A percentile compares a stretch with the other conserved stretches of the same genome.
phyloP scores from a whole-genome alignment of 2,888 invertebrate genomes.

The Heliconius ismenius region DNA sequence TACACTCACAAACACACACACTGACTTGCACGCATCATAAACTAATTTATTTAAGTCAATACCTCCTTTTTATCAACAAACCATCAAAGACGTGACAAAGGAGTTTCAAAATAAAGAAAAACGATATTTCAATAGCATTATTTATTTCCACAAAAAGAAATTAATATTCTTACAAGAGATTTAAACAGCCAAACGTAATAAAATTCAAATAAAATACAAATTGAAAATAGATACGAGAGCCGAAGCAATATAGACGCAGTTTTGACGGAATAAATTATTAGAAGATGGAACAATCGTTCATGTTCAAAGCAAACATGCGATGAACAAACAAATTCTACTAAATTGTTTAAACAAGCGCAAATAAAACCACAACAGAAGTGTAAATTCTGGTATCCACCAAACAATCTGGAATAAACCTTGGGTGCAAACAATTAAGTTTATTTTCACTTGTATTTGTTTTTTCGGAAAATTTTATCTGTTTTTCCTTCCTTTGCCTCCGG shows the following conservation, averaged over 20 bases:
- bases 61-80: neutral
- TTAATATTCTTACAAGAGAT: slow-evolving; percentile 1
- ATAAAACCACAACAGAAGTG: slow-evolving; percentile 38
- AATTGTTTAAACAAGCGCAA: slow-evolving; percentile 44
- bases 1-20: too few relatives aligned
- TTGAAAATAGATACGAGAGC: neutral
- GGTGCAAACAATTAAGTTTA: neutral
- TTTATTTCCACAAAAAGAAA: neutral
- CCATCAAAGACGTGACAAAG: neutral
- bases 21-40: neutral
- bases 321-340: slow-evolving; percentile 43
- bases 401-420: slow-evolving; percentile 25
- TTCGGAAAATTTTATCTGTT: slow-evolving; percentile 40
- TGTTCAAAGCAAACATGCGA: slow-evolving; percentile 39
- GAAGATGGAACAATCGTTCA: slow-evolving; percentile 37
- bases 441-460: slow-evolving; percentile 23
- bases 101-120: neutral
- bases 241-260: neutral
- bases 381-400: slow-evolving; percentile 7
- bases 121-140: neutral
- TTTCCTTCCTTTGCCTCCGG: slow-evolving; percentile 43
- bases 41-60: neutral
- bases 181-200: neutral
- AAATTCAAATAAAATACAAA: slow-evolving; percentile 7
- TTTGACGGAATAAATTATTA: slow-evolving; percentile 26